A percentile compares a stretch with the other conserved stretches of the same genome.
Evolutionary conservation across 2,113 vertebrate genomes (phyloP).

Genomic region (Catharus bicknelli): DNA sequence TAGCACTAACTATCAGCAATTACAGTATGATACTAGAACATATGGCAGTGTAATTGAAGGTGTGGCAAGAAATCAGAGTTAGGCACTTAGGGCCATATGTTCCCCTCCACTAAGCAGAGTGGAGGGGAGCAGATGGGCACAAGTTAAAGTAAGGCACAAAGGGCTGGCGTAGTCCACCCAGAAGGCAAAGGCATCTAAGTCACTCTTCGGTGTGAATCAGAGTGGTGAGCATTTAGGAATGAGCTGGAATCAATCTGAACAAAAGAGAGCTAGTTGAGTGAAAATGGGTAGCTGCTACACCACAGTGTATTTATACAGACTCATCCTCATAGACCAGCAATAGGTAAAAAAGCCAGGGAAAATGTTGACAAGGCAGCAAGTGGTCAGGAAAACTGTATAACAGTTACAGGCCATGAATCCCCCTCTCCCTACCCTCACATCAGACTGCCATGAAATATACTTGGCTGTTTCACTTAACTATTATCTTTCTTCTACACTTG

Average conservation of each 20-base stretch:
- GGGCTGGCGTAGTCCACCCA: neutral
- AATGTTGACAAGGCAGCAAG: neutral
- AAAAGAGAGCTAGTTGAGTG: neutral
- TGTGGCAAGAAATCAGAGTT: slow-evolving; percentile 62
- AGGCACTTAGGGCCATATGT: slow-evolving; percentile 48
- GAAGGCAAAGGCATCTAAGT: neutral
- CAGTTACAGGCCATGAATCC: fast-evolving
- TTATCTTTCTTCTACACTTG: neutral
- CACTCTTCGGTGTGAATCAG: neutral
- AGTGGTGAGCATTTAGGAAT: neutral
- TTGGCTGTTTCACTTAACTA: neutral
- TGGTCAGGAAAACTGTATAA: fast-evolving
- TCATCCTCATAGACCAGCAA: neutral
- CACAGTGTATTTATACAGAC: neutral
- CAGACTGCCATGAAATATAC: neutral
- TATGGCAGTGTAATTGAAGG: slow-evolving; percentile 62
- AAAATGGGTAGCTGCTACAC: neutral
- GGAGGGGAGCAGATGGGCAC: slow-evolving; percentile 30
- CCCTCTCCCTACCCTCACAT: neutral
- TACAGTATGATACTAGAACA: slow-evolving; percentile 49
- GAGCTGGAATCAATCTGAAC: neutral
- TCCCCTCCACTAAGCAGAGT: neutral
- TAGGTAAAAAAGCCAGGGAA: neutral
- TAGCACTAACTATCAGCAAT: slow-evolving; percentile 46
- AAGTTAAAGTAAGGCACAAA: neutral